phyloP scores from a whole-genome alignment of 2,113 vertebrate genomes.

The Neomonachus schauinslandi region DNA sequence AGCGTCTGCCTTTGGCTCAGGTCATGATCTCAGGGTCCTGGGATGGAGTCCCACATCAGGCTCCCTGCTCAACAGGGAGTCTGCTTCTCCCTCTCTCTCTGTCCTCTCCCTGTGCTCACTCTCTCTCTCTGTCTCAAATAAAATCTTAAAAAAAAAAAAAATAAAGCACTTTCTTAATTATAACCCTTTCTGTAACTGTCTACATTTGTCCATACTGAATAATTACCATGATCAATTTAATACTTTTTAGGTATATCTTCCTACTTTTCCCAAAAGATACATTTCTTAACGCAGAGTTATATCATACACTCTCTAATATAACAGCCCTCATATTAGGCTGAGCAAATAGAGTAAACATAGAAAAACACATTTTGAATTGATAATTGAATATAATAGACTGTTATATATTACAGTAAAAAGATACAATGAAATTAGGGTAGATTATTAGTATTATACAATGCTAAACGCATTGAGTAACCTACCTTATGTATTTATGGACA shows the following conservation, averaged over 20 bases:
- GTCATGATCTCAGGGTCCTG: background rate
- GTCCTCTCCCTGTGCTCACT: background rate
- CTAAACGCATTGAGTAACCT: background rate
- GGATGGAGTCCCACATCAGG: background rate
- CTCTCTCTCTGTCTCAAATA: background rate
- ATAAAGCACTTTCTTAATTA: background rate
- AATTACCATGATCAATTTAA: slow-evolving; percentile 36
- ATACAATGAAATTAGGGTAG: background rate
- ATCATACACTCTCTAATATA: background rate
- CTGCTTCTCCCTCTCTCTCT: background rate
- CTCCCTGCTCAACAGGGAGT: background rate
- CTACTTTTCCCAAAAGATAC: background rate
- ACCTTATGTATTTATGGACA: background rate
- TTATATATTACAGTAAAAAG: background rate
- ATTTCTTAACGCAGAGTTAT: background rate
- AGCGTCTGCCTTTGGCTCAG: background rate
- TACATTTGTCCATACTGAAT: background rate
- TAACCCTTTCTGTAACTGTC: background rate
- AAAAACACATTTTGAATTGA: background rate
- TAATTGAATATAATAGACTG: background rate
- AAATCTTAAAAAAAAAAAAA: background rate
- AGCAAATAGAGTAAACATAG: background rate
- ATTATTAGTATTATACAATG: background rate
- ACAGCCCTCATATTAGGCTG: background rate
- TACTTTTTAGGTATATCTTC: background rate